Conservation (phyloP, 2,797 vertebrate genomes). For the Takifugu rubripes region DNA sequence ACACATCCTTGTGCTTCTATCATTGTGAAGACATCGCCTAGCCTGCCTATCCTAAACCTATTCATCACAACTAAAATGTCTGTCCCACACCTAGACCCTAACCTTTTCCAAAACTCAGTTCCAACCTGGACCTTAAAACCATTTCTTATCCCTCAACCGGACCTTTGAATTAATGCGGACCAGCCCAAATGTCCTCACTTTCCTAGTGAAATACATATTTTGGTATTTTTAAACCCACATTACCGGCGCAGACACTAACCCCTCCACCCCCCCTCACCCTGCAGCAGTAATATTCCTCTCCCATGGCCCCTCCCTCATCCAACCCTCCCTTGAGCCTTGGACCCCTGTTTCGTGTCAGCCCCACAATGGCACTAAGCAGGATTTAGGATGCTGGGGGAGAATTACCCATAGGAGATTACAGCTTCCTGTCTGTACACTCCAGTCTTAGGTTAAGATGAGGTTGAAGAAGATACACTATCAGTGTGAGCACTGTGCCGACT, state of each 20-base stretch:
- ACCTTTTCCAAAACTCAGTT: too few species aligned
- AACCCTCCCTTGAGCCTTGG: constrained; percentile 42
- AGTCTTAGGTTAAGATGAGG: constrained; percentile 56
- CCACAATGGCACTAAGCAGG: constrained; percentile 74
- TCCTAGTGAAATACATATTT: too few species aligned
- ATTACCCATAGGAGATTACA: constrained; percentile 73
- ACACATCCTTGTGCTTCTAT: too few species aligned
- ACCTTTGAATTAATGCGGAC: too few species aligned
- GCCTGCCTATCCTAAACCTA: too few species aligned
- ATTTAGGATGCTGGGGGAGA: constrained; percentile 70
- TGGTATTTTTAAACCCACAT: too few species aligned
- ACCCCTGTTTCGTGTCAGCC: constrained; percentile 61
- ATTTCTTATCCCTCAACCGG: too few species aligned
- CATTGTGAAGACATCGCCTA: too few species aligned
- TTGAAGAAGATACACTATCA: constrained; percentile 52
- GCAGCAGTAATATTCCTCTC: constrained; percentile 39
- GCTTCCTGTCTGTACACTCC: constrained; percentile 48
- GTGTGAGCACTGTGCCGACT: constrained; percentile 4
- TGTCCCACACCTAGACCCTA: too few species aligned
- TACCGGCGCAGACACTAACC: constrained; percentile 12
- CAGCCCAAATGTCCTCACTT: too few species aligned
- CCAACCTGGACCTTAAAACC: too few species aligned
- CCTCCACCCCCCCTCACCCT: constrained; percentile 35
- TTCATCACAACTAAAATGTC: neutral
- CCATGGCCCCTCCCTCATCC: constrained; percentile 45